Evolutionary conservation across 2,888 invertebrate genomes (phyloP), one percentile per base, ranked within the genome.

Genomic region (Hyposoter dolosus): DNA sequence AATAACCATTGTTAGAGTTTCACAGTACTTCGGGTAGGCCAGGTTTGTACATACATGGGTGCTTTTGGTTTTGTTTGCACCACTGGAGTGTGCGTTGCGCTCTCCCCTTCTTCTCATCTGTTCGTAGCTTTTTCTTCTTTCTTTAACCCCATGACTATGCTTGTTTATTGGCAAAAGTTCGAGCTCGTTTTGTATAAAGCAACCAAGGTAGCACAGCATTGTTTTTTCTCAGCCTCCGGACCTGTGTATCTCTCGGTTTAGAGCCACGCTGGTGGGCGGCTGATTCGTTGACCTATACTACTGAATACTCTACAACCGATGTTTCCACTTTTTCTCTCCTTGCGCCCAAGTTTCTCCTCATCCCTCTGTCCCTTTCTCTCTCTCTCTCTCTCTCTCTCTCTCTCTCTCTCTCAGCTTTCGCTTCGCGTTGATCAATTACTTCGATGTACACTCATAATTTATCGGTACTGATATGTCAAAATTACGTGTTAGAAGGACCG

Each of bases 1-100:
- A 90, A 91, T 90, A 89, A 90, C 89, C 89, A 90, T 91, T 91
- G 90, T 91, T 90, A 83, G 88, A 90, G 87, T 89, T 89, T 85
- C 84, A 72, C 85, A 80, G 87, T 78, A 84, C 66, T 86, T 82
- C 63, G 60, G 65, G 75, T 74, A 69, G 65, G 77, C 65, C 56
- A 71, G 47, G 60, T 84, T 78, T 75, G 82, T 84, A 85, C 83
- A 84, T 84, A 85, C 81, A 83, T 77, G 40, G 78, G 74, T 65
- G 75, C 78, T 84, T 77, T 69, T 56, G 32, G 69, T 81, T 82
- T 86, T 86, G 86, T 84, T 84, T 72, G 68, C 81, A 68, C 77
- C 72, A 28, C 60, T 65, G 47, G 45, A 50, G 32, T 60, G 47
- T 47, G 60, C 45, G n/a, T 32, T 17, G 23, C 50, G 4, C 40